These are phyloP conservation scores for Parnassius glacialis DNA, from an alignment of 2,888 invertebrate genomes.

Conservation along the genomic window DNA sequence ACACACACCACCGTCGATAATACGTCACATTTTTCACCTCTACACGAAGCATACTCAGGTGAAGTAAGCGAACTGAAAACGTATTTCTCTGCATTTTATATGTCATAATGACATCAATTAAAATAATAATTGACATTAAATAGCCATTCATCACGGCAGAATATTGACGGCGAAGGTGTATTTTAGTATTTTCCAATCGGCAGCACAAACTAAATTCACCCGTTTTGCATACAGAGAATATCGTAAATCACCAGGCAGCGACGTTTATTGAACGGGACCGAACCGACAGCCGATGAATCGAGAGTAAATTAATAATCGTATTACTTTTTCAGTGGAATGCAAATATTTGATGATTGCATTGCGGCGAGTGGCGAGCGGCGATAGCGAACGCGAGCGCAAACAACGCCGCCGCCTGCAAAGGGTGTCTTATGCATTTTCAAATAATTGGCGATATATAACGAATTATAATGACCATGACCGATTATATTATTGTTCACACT, in stretches of 20 bases:
- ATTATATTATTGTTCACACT: no score
- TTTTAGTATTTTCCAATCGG: slow-evolving; percentile 38
- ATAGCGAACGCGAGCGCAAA: slow-evolving; percentile 41
- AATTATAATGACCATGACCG: neutral
- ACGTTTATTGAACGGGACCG: slow-evolving; percentile 57
- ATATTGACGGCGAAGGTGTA: slow-evolving; percentile 17
- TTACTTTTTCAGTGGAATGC: slow-evolving; percentile 77
- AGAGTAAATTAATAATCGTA: slow-evolving; percentile 77
- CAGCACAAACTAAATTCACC: slow-evolving; percentile 53
- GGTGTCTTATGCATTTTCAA: slow-evolving; percentile 17
- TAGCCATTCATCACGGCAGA: neutral
- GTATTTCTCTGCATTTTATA: no score
- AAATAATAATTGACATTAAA: slow-evolving; percentile 8
- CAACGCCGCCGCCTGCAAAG: slow-evolving; percentile 10
- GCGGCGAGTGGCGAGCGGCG: slow-evolving; percentile 56
- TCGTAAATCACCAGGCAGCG: slow-evolving; percentile 47
- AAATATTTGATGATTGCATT: slow-evolving; percentile 77
- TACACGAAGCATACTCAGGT: no score
- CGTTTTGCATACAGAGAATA: slow-evolving; percentile 63
- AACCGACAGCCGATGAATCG: slow-evolving; percentile 62
- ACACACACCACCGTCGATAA: no score
- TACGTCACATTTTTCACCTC: no score
- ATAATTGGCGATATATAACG: neutral
- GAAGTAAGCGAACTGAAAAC: no score
- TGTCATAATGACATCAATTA: neutral